These are phyloP conservation scores for Aphodius sticticus DNA, from an alignment of 2,888 invertebrate species.

Conservation along the genomic window DNA sequence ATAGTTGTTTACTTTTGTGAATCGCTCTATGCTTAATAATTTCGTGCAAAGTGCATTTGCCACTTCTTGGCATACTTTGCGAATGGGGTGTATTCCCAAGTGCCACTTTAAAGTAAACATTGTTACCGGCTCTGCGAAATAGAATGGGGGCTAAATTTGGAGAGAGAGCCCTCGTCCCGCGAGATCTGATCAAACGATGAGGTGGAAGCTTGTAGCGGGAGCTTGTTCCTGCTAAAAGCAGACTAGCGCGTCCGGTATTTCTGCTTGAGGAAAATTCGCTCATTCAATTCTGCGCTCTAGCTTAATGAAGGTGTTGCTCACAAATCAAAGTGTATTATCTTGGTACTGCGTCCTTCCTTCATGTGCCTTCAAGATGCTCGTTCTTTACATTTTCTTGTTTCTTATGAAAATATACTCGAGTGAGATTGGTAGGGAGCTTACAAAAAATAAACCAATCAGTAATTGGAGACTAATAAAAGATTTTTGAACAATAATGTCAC, in stretches of 20 bases:
- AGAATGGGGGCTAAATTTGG: slow-evolving; percentile 21
- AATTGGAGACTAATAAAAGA: no score
- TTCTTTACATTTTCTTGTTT: not conserved
- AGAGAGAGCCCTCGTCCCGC: not conserved
- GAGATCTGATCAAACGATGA: slow-evolving; percentile 21
- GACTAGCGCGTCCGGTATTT: not conserved
- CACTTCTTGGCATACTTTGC: not conserved
- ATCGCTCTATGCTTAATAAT: not conserved
- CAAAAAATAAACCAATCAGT: no score
- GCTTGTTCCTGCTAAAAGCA: slow-evolving; percentile 12
- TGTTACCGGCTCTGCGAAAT: slow-evolving; percentile 9
- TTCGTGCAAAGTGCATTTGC: not conserved
- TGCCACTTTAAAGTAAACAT: slow-evolving; percentile 9
- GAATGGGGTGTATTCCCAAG: not conserved
- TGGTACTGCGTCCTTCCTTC: not conserved
- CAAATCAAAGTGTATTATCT: not conserved
- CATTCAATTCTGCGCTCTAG: slow-evolving; percentile 5
- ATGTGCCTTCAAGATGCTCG: not conserved
- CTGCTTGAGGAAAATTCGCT: slow-evolving; percentile 4
- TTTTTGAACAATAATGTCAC: no score
- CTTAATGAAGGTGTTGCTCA: not conserved
- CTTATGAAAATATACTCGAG: not conserved
- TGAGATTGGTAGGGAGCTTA: not conserved
- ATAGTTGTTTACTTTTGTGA: not conserved
- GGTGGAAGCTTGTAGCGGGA: not conserved